Conservation (phyloP, 1,140 invertebrate genomes). For the Eurosta solidaginis region DNA sequence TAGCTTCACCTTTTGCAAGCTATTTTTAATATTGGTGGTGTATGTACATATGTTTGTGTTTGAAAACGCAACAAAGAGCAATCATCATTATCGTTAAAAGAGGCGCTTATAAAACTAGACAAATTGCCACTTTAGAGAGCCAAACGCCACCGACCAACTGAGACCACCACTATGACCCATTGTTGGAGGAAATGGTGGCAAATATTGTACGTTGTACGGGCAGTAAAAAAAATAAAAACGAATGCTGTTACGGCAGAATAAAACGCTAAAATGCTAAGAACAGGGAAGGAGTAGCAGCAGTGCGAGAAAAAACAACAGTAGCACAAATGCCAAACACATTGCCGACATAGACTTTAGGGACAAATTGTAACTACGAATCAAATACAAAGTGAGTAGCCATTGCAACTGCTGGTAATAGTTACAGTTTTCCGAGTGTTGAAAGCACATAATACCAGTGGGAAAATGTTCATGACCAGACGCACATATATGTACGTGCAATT, state of each 20-base stretch:
- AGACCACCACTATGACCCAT: neutral
- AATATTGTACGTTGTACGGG: too few relatives aligned
- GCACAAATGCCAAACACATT: slow-evolving; percentile 21
- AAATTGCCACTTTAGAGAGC: slow-evolving; percentile 34
- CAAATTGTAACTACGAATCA: neutral
- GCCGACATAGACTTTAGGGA: neutral
- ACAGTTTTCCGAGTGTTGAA: neutral
- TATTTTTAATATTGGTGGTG: too few relatives aligned
- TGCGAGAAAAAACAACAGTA: neutral
- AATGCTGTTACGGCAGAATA: neutral
- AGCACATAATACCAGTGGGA: slow-evolving; percentile 28
- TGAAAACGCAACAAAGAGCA: slow-evolving; percentile 34
- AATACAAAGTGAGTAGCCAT: neutral
- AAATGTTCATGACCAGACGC: neutral
- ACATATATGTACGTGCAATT: neutral
- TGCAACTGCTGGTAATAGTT: neutral
- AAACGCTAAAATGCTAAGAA: neutral
- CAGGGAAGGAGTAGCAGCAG: neutral
- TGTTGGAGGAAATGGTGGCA: neutral
- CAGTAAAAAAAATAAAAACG: neutral
- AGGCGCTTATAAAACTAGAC: slow-evolving; percentile 35
- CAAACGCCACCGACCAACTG: slow-evolving; percentile 4
- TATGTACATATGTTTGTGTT: neutral
- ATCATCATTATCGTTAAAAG: slow-evolving; percentile 36
- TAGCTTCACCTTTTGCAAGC: too few relatives aligned